Evolutionary conservation across 1,140 invertebrate genomes (phyloP), one percentile per base, ranked within the genome.

Genomic region (Drosophila repletoides): DNA sequence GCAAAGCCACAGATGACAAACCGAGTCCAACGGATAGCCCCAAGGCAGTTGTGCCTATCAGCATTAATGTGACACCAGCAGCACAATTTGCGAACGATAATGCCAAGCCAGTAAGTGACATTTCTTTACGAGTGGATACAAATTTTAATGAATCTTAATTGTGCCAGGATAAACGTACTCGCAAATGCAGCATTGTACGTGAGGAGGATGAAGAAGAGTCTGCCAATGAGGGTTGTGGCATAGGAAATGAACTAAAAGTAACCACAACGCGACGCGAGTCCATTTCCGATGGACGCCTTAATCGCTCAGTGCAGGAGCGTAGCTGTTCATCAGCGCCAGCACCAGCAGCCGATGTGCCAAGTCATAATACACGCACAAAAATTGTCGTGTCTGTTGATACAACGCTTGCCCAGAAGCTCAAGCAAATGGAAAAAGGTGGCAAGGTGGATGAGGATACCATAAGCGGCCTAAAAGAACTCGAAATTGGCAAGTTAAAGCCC

Each of bases 141-240:
- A 19, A 53, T 12, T 6, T 6, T 5, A 14, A 48, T 56, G 12
- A 52, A 58, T 33, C 7, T 10, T 41, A 9, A 10, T 29, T 41
- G 5, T 7, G 0, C 1, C 12, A 90, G 76, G 87, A 87, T 43
- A 89, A 90, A 21, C 72, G 96, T 40, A 93, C 93, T 24, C 92
- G 96, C 38, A 97, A 97, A 86, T 97, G 96, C 91, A 96, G 95
- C 74, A 97, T 97, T 72, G 96, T 97, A 4, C 94, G 94, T 71
- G 96, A 96, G 90, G 96, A 96, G 80, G 95, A 96, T 72, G 95
- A 96, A 72, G 94, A 95, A 74, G 94, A 95, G 88, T 89, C 88
- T 4, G 94, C 94, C 84, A 92, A 93, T 61, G 92, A 91, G n/a
- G 55, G 71, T 31, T 66, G 76, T 21, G 74, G 55, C 17, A 59